Evolutionary conservation across 2,797 vertebrate species (phyloP).

Genomic region (Sus cebifrons): DNA sequence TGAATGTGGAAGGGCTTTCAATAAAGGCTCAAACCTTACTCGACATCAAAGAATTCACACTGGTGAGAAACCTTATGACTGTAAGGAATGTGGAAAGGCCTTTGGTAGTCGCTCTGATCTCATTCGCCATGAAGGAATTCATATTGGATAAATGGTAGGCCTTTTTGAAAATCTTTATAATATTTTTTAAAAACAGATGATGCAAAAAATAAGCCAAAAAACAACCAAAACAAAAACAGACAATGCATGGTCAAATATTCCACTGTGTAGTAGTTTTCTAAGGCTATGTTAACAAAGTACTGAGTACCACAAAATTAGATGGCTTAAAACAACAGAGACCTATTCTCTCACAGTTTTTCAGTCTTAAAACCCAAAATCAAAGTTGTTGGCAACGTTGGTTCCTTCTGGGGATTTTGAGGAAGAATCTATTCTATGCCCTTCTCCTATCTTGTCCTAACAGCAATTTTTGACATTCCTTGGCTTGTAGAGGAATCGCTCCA

Average conservation of each 20-base stretch:
- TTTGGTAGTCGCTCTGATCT: slow-evolving; percentile 74
- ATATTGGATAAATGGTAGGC: slow-evolving; percentile 45
- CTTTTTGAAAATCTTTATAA: slow-evolving; percentile 2
- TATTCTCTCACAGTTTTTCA: slow-evolving; percentile 6
- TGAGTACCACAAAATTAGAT: background rate
- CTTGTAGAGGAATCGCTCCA: background rate
- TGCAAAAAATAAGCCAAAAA: background rate
- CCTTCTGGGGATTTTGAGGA: background rate
- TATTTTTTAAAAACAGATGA: background rate
- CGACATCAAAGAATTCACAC: slow-evolving; percentile 75
- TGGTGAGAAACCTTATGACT: slow-evolving; percentile 73
- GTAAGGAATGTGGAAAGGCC: slow-evolving; percentile 75
- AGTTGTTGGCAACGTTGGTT: background rate
- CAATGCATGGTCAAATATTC: background rate
- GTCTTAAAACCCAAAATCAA: background rate
- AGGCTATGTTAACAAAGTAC: background rate
- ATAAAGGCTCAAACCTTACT: slow-evolving; percentile 73
- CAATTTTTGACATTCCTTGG: background rate
- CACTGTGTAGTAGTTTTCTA: background rate
- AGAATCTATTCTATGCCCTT: background rate
- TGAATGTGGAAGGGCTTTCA: slow-evolving; percentile 75
- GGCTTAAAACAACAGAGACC: slow-evolving; percentile 39
- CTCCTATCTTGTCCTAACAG: background rate
- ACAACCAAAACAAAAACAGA: too few species aligned
- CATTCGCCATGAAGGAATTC: slow-evolving; percentile 70